Evolutionary conservation across 1,140 invertebrate species (phyloP).

Genomic region (Papilio polytes): DNA sequence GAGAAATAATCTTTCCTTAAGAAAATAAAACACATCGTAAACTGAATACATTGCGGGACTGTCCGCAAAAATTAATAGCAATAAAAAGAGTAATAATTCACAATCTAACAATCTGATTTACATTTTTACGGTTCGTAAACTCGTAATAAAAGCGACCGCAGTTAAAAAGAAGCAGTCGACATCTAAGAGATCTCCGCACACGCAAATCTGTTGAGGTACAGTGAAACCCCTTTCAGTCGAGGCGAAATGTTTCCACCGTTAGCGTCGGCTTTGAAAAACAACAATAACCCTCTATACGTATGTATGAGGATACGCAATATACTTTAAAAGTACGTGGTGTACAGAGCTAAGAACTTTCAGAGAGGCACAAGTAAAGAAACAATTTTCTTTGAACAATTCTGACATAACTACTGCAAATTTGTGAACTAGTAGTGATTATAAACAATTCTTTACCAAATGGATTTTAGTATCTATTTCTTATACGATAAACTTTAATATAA

Average conservation of each 20-base stretch:
- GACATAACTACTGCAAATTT: neutral
- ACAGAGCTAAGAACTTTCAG: slow-evolving; percentile 50
- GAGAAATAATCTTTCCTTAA: neutral
- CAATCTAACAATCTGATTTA: slow-evolving; percentile 63
- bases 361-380: neutral
- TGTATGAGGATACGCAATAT: slow-evolving; percentile 80
- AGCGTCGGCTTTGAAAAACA: slow-evolving; percentile 77
- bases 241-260: slow-evolving; percentile 64
- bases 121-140: slow-evolving; percentile 79
- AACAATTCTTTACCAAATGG: too few species aligned
- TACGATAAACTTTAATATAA: neutral
- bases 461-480: neutral
- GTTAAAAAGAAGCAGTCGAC: slow-evolving; percentile 59
- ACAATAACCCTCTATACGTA: slow-evolving; percentile 77
- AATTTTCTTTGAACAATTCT: too few species aligned
- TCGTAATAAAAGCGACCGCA: slow-evolving; percentile 71
- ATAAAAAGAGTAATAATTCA: slow-evolving; percentile 57
- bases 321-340: slow-evolving; percentile 68
- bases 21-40: slow-evolving; percentile 14
- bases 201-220: slow-evolving; percentile 69
- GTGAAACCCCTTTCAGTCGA: slow-evolving; percentile 71
- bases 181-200: slow-evolving; percentile 52
- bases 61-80: slow-evolving; percentile 53
- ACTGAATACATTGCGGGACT: neutral
- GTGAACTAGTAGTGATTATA: too few species aligned